Evolutionary conservation across 2,113 vertebrate genomes (phyloP).

Genomic region (Dicentrarchus labrax): DNA sequence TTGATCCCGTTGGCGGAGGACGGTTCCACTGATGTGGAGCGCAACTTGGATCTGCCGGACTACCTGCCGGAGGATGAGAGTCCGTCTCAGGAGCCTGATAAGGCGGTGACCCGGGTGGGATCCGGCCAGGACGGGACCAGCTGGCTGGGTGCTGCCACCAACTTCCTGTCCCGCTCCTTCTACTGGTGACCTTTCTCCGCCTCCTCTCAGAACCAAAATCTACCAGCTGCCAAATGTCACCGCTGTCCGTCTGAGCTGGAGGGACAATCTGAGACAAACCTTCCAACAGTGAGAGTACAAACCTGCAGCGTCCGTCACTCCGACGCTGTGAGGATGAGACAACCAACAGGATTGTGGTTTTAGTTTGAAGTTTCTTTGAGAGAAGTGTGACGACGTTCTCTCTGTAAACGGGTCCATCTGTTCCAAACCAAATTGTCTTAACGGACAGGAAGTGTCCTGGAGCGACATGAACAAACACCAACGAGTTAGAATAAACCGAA

Average conservation of each 20-base stretch:
- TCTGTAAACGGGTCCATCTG: slow-evolving; percentile 81
- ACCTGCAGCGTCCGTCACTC: background rate
- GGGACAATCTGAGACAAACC: slow-evolving; percentile 6
- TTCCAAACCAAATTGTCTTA: slow-evolving; percentile 56
- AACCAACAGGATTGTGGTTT: background rate
- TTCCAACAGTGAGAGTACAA: background rate
- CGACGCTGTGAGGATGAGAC: background rate
- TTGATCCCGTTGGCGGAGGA: slow-evolving; percentile 91
- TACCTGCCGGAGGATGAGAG: slow-evolving; percentile 95
- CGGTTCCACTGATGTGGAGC: slow-evolving; percentile 87
- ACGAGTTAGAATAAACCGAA: background rate
- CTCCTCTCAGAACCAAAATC: slow-evolving; percentile 57
- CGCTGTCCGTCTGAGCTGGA: slow-evolving; percentile 77
- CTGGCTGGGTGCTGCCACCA: slow-evolving; percentile 93
- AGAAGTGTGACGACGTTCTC: slow-evolving; percentile 64
- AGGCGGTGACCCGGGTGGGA: slow-evolving; percentile 79
- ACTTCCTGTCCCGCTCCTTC: slow-evolving; percentile 95
- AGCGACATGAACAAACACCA: background rate
- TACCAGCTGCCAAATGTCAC: slow-evolving; percentile 50
- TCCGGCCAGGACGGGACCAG: slow-evolving; percentile 85
- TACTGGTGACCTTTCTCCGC: slow-evolving; percentile 89
- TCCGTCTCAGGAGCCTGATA: slow-evolving; percentile 91
- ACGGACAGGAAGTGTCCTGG: slow-evolving; percentile 28
- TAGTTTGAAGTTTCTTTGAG: background rate
- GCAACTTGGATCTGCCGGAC: slow-evolving; percentile 91